Evolutionary conservation across 2,113 vertebrate genomes (phyloP).

Genomic region (Tichodroma muraria): DNA sequence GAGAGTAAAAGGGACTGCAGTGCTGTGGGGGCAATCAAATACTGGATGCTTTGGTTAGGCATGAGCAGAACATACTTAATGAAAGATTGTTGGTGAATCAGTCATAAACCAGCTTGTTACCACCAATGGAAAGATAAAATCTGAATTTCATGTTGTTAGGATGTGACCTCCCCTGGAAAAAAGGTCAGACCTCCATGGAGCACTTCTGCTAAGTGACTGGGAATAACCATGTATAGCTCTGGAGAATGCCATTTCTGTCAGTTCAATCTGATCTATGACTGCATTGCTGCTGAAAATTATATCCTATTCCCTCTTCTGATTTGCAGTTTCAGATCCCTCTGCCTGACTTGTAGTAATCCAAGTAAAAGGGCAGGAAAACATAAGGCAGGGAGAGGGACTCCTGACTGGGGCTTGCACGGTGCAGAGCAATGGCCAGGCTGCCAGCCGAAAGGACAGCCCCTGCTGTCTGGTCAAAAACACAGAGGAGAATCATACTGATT

Average conservation of each 20-base stretch:
- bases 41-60: neutral
- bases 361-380: neutral
- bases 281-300: neutral
- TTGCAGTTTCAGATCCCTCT: neutral
- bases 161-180: neutral
- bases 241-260: neutral
- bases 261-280: neutral
- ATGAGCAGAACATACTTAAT: neutral
- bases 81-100: neutral
- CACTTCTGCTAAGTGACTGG: neutral
- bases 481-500: neutral
- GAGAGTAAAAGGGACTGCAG: neutral
- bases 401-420: neutral
- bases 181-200: neutral
- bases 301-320: neutral
- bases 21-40: neutral
- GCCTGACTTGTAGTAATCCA: neutral
- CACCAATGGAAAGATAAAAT: neutral
- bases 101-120: neutral
- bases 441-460: neutral
- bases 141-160: neutral
- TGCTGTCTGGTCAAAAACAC: neutral
- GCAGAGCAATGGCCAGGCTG: neutral
- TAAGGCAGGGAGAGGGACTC: fast-evolving
- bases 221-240: neutral